phyloP scores from a whole-genome alignment of 2,113 vertebrate species.

The Odocoileus virginianus region DNA sequence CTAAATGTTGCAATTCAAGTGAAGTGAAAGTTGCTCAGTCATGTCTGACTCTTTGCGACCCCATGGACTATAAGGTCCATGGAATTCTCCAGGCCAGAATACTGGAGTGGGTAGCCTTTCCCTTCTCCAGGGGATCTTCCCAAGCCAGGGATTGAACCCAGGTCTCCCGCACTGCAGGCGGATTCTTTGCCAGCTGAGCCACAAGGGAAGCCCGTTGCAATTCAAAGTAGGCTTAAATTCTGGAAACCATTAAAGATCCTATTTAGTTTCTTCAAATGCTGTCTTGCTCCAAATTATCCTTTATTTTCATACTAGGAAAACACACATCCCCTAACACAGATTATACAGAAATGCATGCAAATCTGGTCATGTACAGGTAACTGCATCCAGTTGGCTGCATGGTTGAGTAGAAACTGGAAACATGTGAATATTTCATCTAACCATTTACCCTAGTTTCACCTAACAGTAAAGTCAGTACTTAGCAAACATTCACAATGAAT shows the following conservation, averaged over 20 bases:
- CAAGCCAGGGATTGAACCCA: background rate
- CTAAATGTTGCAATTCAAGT: slow-evolving; percentile 1
- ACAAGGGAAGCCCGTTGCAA: background rate
- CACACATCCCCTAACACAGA: background rate
- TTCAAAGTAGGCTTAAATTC: background rate
- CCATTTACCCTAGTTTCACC: background rate
- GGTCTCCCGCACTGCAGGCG: background rate
- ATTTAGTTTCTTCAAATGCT: background rate
- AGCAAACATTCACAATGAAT: background rate
- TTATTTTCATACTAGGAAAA: slow-evolving; percentile 25
- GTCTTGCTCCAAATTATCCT: background rate
- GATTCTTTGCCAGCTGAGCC: background rate
- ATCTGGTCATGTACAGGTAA: background rate
- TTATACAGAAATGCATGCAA: background rate
- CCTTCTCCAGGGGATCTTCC: background rate
- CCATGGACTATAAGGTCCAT: background rate
- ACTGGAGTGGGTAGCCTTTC: background rate
- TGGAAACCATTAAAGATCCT: background rate
- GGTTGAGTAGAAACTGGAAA: background rate
- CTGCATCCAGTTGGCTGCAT: background rate
- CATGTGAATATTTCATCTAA: background rate
- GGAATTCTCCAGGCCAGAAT: background rate
- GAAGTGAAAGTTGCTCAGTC: background rate
- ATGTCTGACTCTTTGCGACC: rapidly evolving
- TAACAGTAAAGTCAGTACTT: background rate